These are phyloP conservation scores for Rhadinocentrus ornatus DNA, from an alignment of 2,797 vertebrate species.

Conservation along the genomic window DNA sequence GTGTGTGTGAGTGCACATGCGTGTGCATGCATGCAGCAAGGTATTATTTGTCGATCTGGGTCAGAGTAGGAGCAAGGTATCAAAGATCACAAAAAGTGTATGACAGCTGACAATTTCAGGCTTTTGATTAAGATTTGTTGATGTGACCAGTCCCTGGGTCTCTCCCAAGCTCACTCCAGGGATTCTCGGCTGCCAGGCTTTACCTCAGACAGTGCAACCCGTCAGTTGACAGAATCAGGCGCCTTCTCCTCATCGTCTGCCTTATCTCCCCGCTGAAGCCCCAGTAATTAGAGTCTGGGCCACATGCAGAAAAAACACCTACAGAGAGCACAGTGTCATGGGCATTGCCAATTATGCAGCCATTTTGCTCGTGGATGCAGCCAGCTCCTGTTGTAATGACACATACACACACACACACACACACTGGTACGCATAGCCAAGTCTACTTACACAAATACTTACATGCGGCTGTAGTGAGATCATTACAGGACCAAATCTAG, in stretches of 20 bases:
- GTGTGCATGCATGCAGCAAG: slow-evolving; percentile 24
- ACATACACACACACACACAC: slow-evolving; percentile 54
- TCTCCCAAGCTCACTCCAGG: slow-evolving; percentile 85
- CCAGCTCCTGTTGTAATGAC: slow-evolving; percentile 74
- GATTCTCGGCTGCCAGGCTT: slow-evolving; percentile 80
- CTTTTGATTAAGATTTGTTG: slow-evolving; percentile 89
- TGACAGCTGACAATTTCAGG: slow-evolving; percentile 88
- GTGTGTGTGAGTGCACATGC: slow-evolving; percentile 4
- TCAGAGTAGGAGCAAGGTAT: slow-evolving; percentile 74
- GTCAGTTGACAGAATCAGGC: slow-evolving; percentile 83
- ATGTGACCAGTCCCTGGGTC: slow-evolving; percentile 83
- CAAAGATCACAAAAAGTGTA: slow-evolving; percentile 84
- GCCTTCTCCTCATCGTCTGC: slow-evolving; percentile 71
- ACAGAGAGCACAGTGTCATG: slow-evolving; percentile 84
- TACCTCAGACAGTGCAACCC: slow-evolving; percentile 75
- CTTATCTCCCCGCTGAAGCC: slow-evolving; percentile 80
- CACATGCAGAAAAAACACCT: slow-evolving; percentile 83
- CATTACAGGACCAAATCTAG: slow-evolving; percentile 72
- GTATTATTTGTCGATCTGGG: slow-evolving; percentile 67
- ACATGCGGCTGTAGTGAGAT: slow-evolving; percentile 62
- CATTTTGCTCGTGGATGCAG: slow-evolving; percentile 83
- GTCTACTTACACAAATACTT: slow-evolving; percentile 35
- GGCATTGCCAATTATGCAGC: slow-evolving; percentile 85
- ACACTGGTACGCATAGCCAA: slow-evolving; percentile 13
- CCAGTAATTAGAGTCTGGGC: slow-evolving; percentile 85